phyloP scores from a whole-genome alignment of 2,113 vertebrate species.

The Lophochroa leadbeateri region DNA sequence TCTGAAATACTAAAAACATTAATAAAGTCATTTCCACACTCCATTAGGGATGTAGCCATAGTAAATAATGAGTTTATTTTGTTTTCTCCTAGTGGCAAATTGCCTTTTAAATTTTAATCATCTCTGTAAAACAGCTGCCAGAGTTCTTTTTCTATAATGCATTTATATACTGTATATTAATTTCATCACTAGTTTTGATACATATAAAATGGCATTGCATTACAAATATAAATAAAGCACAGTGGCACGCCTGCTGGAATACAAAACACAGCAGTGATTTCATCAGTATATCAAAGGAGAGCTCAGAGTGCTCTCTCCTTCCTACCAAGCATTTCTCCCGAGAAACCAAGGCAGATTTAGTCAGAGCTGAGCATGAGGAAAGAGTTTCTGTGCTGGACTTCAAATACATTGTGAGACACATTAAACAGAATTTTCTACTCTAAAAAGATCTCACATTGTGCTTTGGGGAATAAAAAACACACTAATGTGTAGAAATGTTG shows the following conservation, averaged over 20 bases:
- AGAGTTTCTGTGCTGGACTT: background rate
- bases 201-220: slow-evolving; percentile 10
- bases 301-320: background rate
- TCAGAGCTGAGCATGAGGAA: background rate
- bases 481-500: background rate
- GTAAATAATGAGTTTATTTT: slow-evolving; percentile 67
- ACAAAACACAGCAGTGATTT: background rate
- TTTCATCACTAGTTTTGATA: slow-evolving; percentile 20
- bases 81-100: slow-evolving; percentile 50
- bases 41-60: slow-evolving; percentile 49
- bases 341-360: background rate
- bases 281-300: background rate
- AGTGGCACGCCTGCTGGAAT: background rate
- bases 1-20: slow-evolving; percentile 33
- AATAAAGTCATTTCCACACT: slow-evolving; percentile 58
- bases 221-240: slow-evolving; percentile 47
- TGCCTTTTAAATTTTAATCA: slow-evolving; percentile 67
- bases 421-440: background rate
- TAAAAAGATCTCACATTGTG: background rate
- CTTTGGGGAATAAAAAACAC: background rate
- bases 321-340: background rate
- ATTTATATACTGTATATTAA: slow-evolving; percentile 45
- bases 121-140: slow-evolving; percentile 46
- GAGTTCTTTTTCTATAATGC: background rate
- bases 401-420: background rate